phyloP scores from a whole-genome alignment of 2,797 vertebrate species.

The Tapera naevia region DNA sequence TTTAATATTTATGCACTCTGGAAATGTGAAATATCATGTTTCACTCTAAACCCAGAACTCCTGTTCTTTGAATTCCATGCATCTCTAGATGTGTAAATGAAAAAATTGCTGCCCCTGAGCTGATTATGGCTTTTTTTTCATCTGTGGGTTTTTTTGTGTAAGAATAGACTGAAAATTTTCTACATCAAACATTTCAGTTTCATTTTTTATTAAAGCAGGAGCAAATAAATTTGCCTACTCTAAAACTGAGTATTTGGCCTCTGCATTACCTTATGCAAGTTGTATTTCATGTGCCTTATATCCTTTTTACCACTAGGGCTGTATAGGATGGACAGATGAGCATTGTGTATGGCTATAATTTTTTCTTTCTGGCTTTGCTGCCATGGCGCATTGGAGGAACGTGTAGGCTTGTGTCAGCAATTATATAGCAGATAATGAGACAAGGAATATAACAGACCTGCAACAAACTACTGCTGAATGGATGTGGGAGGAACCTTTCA shows the following conservation, averaged over 20 bases:
- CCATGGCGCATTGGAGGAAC: background rate
- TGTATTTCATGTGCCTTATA: background rate
- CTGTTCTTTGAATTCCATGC: background rate
- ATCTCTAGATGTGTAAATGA: background rate
- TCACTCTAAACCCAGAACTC: background rate
- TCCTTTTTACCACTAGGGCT: background rate
- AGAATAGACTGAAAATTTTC: background rate
- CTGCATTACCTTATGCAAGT: background rate
- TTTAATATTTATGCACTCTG: background rate
- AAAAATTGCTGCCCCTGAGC: background rate
- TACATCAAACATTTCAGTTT: background rate
- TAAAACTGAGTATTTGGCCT: background rate
- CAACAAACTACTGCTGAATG: background rate
- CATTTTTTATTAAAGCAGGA: background rate
- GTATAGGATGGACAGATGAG: background rate
- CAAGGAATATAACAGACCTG: background rate
- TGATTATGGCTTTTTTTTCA: background rate
- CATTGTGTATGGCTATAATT: background rate
- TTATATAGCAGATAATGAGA: background rate
- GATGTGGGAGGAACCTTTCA: conserved; percentile 1
- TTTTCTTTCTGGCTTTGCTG: background rate
- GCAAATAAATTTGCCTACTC: background rate
- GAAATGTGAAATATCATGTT: background rate
- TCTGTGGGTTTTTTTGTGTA: background rate
- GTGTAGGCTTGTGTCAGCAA: background rate